Evolutionary conservation across 2,113 vertebrate genomes (phyloP).

Genomic region (Ptyas mucosa): DNA sequence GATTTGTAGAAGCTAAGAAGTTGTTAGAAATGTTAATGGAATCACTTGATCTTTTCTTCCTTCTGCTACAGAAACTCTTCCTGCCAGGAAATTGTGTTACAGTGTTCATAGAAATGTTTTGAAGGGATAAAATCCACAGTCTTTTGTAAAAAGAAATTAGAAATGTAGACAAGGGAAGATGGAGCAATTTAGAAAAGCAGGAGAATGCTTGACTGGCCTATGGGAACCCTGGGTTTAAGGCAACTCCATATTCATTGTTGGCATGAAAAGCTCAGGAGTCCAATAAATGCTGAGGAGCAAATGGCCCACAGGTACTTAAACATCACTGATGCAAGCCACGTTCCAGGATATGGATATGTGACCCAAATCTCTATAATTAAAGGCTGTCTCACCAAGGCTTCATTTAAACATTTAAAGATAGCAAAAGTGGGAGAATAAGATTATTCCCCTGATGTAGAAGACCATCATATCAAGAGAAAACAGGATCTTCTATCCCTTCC

Average conservation of each 20-base stretch:
- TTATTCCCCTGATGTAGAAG: background rate
- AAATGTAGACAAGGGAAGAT: background rate
- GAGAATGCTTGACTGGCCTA: background rate
- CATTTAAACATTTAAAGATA: background rate
- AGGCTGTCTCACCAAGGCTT: no score
- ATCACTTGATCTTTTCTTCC: constrained; percentile 31
- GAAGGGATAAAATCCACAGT: background rate
- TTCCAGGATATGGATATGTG: background rate
- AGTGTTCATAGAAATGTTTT: constrained; percentile 5
- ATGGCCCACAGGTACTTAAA: background rate
- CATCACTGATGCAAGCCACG: background rate
- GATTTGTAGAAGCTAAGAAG: constrained; percentile 41
- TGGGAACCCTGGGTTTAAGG: background rate
- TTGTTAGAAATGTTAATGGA: constrained; percentile 56
- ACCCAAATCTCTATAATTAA: background rate
- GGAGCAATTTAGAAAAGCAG: background rate
- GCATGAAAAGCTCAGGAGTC: background rate
- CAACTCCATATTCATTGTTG: background rate
- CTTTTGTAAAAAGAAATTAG: background rate
- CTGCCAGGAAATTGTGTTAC: constrained; percentile 7
- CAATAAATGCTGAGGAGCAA: background rate
- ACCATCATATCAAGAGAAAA: background rate
- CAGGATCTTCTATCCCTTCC: background rate
- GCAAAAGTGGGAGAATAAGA: background rate
- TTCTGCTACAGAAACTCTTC: background rate